A percentile compares a stretch with the other conserved stretches of the same genome.
Evolutionary conservation across 2,113 vertebrate species (phyloP).

Genomic region (Bubo blakistoni): DNA sequence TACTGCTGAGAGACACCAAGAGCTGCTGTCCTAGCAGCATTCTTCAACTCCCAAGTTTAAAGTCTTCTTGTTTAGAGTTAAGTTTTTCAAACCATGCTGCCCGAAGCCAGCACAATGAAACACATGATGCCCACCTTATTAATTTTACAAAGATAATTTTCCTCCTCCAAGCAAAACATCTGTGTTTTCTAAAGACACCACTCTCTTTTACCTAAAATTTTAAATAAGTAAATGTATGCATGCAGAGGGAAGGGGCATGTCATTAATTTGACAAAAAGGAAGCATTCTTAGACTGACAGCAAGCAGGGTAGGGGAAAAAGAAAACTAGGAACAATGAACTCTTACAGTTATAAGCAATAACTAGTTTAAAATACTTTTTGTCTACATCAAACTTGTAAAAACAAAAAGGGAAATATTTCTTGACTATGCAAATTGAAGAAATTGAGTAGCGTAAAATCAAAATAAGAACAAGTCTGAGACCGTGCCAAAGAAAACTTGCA

Average conservation of each 20-base stretch:
- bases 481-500: conserved; percentile 19
- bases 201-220: neutral
- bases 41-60: neutral
- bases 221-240: neutral
- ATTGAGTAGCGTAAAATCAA: neutral
- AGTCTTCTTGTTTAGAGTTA: neutral
- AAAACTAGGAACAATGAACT: neutral
- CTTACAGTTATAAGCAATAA: neutral
- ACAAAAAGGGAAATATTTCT: conserved; percentile 23
- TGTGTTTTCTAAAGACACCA: neutral
- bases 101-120: neutral
- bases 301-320: neutral
- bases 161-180: conserved; percentile 13
- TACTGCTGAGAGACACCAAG: neutral
- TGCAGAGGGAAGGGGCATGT: neutral
- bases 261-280: neutral
- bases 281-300: neutral
- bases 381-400: neutral
- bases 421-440: conserved; percentile 41
- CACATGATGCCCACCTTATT: neutral
- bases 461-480: conserved; percentile 22
- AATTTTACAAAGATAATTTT: conserved; percentile 2
- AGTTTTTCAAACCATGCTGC: neutral
- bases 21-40: neutral
- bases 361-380: neutral